These are phyloP conservation scores for Oreortyx pictus DNA, from an alignment of 2,797 vertebrate species.

Conservation along the genomic window DNA sequence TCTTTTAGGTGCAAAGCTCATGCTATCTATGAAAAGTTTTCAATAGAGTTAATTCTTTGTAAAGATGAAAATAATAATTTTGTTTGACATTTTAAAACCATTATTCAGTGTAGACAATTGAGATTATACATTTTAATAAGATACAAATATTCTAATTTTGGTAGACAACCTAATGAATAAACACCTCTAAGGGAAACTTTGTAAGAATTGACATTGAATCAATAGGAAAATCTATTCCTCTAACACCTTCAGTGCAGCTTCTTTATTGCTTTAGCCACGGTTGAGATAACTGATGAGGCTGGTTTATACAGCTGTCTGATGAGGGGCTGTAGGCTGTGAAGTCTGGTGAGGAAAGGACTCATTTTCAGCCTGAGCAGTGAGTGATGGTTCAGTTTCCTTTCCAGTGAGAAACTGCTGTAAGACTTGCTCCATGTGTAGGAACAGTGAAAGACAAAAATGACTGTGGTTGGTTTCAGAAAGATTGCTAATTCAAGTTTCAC, in stretches of 20 bases:
- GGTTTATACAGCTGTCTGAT: neutral
- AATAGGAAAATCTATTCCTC: neutral
- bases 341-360: neutral
- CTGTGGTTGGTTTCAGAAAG: neutral
- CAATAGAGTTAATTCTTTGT: neutral
- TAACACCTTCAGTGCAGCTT: neutral
- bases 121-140: neutral
- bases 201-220: neutral
- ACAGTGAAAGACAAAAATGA: neutral
- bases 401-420: neutral
- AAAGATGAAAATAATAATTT: neutral
- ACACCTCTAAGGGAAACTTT: neutral
- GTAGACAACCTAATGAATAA: neutral
- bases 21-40: neutral
- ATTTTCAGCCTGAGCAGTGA: neutral
- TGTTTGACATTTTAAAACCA: neutral
- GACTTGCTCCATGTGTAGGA: neutral
- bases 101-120: neutral
- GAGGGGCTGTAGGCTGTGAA: neutral
- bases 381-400: neutral
- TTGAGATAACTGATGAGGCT: neutral
- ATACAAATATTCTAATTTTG: neutral
- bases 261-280: rapidly evolving
- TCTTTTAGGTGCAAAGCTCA: neutral
- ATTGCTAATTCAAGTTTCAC: neutral